Base-by-base conservation (phyloP, 1,140 invertebrate genomes). In the Lysiphlebus fabarum region DNA sequence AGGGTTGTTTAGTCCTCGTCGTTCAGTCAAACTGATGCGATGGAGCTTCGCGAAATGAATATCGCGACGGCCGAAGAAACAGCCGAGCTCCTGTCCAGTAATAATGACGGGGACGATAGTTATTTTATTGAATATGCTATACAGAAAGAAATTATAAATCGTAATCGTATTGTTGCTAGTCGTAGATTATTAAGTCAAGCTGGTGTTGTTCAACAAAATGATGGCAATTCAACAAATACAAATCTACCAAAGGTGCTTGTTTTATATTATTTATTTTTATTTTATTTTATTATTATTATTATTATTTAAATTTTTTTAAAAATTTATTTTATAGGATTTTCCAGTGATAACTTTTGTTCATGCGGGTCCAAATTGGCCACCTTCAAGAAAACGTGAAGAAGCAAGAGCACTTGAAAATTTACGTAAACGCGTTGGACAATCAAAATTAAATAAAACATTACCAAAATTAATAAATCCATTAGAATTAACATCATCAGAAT, bases 321-420 rank as follows among this genome's bases (percentile, higher is more conserved):
- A 11, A 53, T 43, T 51, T 10, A 54, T 50, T 47, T 48, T 45
- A 10, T 58, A 76, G 72, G 74, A 76, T 34, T 64, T 70, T 48
- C 69, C 74, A 33, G 68, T 70, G 11, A 75, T 78, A 36, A 72
- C 59, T 65, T 71, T 78, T 64, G 72, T 78, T 63, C 74, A 76
- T 47, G 70, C 74, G 36, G 75, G 75, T 11, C 72, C 71, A 5
- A 73, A 79, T 60, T 76, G 70, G 73, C 78, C 79, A 8, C 79
- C 79, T 3, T 78, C 76, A 37, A 68, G 79, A 38, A 76, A 77
- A 53, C 68, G 79, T 33, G 80, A 82, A 61, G 78, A 81, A 43
- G 80, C 79, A 1, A 68, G 60, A 14, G 76, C 79, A 33, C 66
- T 81, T 37, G 73, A 76, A 50, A 80, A 81, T 51, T 70, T 82